These are phyloP conservation scores for Tetropium fuscum DNA, from an alignment of 2,888 invertebrate genomes.

Conservation along the genomic window DNA sequence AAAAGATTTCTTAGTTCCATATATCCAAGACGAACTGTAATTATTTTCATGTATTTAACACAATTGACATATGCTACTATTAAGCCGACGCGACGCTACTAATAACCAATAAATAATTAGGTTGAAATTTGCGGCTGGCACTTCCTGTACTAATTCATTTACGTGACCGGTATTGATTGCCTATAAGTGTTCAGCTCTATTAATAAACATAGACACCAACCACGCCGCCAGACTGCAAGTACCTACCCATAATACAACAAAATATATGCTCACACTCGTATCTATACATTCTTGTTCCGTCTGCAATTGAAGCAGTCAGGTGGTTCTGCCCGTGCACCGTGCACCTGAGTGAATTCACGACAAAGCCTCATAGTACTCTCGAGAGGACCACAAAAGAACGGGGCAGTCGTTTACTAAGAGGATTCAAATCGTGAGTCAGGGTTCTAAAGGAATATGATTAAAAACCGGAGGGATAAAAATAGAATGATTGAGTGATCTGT, in stretches of 20 bases:
- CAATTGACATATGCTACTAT: too few relatives aligned
- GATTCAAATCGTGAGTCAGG: slow-evolving; percentile 19
- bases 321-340: background rate
- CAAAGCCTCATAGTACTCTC: slow-evolving; percentile 8
- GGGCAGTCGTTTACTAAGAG: slow-evolving; percentile 8
- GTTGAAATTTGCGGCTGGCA: slow-evolving; percentile 19
- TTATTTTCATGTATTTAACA: too few relatives aligned
- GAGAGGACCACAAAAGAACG: slow-evolving; percentile 11
- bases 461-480: slow-evolving; percentile 12
- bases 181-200: slow-evolving; percentile 24
- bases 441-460: slow-evolving; percentile 9
- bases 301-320: too few relatives aligned
- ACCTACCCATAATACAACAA: slow-evolving; percentile 23
- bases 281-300: slow-evolving; percentile 2
- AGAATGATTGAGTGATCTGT: slow-evolving; percentile 12
- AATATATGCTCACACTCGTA: slow-evolving; percentile 4
- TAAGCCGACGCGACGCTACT: too few relatives aligned
- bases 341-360: slow-evolving; percentile 9
- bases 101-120: too few relatives aligned
- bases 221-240: slow-evolving; percentile 15
- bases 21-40: too few relatives aligned
- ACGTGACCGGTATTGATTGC: slow-evolving; percentile 23
- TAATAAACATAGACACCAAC: too few relatives aligned
- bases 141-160: slow-evolving; percentile 24
- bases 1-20: too few relatives aligned